Percentiles rank a stretch among this genome's conserved stretches.
phyloP scores from a whole-genome alignment of 2,888 invertebrate genomes.

The Drosophila cracens region DNA sequence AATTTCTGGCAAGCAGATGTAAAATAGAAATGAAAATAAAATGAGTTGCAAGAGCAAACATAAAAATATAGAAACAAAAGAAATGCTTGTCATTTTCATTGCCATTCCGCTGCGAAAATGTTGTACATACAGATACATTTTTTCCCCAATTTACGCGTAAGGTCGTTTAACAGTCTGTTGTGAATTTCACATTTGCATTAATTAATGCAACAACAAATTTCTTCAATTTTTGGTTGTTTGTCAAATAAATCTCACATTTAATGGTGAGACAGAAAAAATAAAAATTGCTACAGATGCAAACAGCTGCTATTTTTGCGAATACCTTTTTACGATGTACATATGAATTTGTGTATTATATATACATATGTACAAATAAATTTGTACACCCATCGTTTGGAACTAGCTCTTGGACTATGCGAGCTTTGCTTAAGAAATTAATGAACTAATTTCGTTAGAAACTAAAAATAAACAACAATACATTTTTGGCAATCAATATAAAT shows the following conservation, averaged over 20 bases:
- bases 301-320: constrained; percentile 38
- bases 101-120: constrained; percentile 55
- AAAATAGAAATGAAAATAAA: constrained; percentile 20
- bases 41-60: constrained; percentile 21
- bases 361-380: background rate
- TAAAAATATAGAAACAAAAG: constrained; percentile 29
- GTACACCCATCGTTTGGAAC: constrained; percentile 10
- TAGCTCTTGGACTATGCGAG: background rate
- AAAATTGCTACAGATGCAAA: constrained; percentile 22
- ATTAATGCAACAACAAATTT: constrained; percentile 41
- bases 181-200: constrained; percentile 63
- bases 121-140: constrained; percentile 11
- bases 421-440: background rate
- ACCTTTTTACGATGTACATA: background rate
- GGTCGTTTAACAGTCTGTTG: constrained; percentile 73
- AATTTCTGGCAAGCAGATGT: constrained; percentile 38
- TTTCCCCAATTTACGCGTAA: constrained; percentile 68
- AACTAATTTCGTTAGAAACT: background rate
- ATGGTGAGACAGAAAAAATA: constrained; percentile 29
- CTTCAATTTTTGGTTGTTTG: constrained; percentile 5
- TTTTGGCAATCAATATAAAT: background rate
- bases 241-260: constrained; percentile 50
- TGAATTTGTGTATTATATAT: background rate
- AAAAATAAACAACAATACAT: background rate
- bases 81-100: constrained; percentile 60